Conservation (phyloP, 2,888 invertebrate genomes). For the Drosophila mettleri region DNA sequence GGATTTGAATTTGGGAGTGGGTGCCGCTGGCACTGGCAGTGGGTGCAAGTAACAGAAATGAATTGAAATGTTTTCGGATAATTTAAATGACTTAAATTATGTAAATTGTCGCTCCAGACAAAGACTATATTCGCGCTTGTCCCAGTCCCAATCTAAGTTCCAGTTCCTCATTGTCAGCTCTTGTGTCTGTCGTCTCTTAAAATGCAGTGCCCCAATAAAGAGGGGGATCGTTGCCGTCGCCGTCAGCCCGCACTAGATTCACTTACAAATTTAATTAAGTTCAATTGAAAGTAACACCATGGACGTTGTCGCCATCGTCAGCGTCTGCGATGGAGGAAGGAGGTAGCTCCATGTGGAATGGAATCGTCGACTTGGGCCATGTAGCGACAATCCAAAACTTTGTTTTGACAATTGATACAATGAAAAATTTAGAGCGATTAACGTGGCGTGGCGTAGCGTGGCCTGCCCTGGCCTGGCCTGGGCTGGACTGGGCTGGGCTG, state of each 20-base stretch:
- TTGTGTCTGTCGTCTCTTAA: slow-evolving; percentile 38
- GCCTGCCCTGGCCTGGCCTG: background rate
- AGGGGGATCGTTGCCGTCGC: slow-evolving; percentile 23
- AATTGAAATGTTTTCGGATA: slow-evolving; percentile 81
- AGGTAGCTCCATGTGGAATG: slow-evolving; percentile 36
- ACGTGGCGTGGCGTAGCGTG: slow-evolving; percentile 30
- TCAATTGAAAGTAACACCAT: slow-evolving; percentile 84
- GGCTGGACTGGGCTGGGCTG: background rate
- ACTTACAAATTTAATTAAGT: slow-evolving; percentile 85
- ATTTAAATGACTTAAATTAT: slow-evolving; percentile 83
- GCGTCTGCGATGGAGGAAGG: slow-evolving; percentile 12
- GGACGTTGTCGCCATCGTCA: slow-evolving; percentile 39
- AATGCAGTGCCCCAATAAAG: slow-evolving; percentile 40
- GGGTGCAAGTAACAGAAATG: slow-evolving; percentile 60
- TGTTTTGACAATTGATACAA: slow-evolving; percentile 81
- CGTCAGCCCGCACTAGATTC: slow-evolving; percentile 84
- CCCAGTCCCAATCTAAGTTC: slow-evolving; percentile 21
- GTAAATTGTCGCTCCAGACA: slow-evolving; percentile 83
- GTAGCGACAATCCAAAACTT: slow-evolving; percentile 75
- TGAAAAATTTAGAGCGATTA: slow-evolving; percentile 78
- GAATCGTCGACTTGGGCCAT: slow-evolving; percentile 49
- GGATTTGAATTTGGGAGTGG: slow-evolving; percentile 5
- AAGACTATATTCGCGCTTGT: slow-evolving; percentile 41
- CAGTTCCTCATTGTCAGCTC: slow-evolving; percentile 58
- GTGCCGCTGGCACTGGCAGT: slow-evolving; percentile 18